Base-by-base conservation (phyloP, 2,888 invertebrate species). In the Pseudolycoriella hygida region DNA sequence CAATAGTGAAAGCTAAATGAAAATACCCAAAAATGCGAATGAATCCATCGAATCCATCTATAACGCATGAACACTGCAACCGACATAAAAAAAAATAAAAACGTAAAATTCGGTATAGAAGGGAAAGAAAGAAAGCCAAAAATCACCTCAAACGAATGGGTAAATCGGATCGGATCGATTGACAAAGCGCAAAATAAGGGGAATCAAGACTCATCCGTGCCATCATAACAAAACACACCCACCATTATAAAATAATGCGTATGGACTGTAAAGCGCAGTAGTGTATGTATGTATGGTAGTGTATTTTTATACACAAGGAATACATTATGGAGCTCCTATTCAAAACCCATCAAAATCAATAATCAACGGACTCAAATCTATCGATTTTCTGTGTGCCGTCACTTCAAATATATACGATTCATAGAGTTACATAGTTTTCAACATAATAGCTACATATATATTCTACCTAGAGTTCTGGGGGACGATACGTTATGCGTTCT, bases 291-390 rank as follows among this genome's bases (percentile, higher is more conserved):
- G 25, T 25, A 25, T 25, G 8, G 25, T 25, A 25, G 25, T 6
- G 25, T 25, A 25, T 25, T 25, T 25, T 25, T 25, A 25, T 25
- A 25, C 25, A 25, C 25, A 4, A 25, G 5, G 8, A 8, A 8
- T 6, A 25, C 25, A 25, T 25, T 25, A 25, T 25, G 25, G 25
- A 25, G 25, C 25, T 25, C 25, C 25, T 25, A 25, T 25, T 25
- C 34, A 17, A 39, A 39, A 17, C 14, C 39, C 17, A 39, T 39
- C 14, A 39, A 39, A 42, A 42, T 42, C 42, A 42, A 42, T 42
- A 42, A 42, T 42, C 15, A 42, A 42, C 42, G 31, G 42, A 42
- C 42, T 42, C 4, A 42, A 42, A 42, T 42, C 25, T 42, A 42
- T 42, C 31, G 42, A 42, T 42, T 42, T 42, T 42, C 17, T 4